These are phyloP conservation scores for Deroplatys truncata DNA, from an alignment of 2,888 invertebrate species.

Conservation along the genomic window DNA sequence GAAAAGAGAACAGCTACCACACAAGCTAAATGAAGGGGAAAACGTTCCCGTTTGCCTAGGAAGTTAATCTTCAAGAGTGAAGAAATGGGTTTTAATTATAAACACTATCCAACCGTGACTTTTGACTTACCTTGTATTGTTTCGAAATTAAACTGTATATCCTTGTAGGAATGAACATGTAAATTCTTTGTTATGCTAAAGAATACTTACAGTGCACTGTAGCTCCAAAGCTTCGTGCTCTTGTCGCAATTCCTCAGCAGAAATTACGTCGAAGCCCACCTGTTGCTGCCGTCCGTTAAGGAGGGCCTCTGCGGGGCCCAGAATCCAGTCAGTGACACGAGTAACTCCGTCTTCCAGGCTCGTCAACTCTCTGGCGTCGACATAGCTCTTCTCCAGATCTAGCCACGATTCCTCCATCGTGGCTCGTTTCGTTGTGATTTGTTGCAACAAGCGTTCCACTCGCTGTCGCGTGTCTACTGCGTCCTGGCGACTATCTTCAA, in stretches of 20 bases:
- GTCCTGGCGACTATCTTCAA: constrained; percentile 53
- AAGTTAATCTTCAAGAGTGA: no score
- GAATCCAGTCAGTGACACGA: constrained; percentile 72
- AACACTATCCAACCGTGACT: no score
- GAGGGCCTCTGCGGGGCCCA: constrained; percentile 70
- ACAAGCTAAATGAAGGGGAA: no score
- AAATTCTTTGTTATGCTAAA: no score
- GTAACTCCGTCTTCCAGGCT: constrained; percentile 16
- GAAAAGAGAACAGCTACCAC: no score
- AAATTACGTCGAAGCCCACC: constrained; percentile 67
- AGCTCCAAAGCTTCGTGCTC: constrained; percentile 72
- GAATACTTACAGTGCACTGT: constrained; percentile 58
- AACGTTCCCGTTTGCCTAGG: no score
- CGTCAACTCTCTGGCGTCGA: constrained; percentile 48
- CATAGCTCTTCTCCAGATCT: constrained; percentile 55
- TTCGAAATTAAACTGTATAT: no score
- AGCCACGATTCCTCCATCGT: constrained; percentile 58
- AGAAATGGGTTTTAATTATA: no score
- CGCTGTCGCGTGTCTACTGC: constrained; percentile 55
- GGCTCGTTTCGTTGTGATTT: constrained; percentile 42
- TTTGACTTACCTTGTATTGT: no score
- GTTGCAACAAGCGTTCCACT: constrained; percentile 54
- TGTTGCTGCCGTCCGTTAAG: constrained; percentile 60
- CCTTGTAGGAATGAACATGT: no score
- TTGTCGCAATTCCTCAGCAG: constrained; percentile 67